Conservation (phyloP, 2,113 vertebrate species). For the Alligator mississippiensis region DNA sequence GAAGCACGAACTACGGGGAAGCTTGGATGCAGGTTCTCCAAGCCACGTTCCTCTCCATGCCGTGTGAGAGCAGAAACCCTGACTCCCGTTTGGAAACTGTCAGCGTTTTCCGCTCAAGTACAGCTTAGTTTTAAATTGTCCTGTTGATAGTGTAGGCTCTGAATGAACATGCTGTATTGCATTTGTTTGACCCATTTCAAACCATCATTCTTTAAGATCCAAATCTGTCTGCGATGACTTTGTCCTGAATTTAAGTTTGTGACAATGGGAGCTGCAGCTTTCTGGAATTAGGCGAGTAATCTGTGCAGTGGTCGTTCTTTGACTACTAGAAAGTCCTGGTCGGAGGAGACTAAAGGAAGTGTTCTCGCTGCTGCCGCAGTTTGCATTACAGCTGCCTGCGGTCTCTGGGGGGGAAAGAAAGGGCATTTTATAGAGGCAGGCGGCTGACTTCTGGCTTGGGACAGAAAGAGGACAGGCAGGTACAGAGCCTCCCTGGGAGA, state of each 20-base stretch:
- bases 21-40: background rate
- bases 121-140: background rate
- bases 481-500: background rate
- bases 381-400: background rate
- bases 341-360: background rate
- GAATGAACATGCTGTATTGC: background rate
- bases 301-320: background rate
- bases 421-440: background rate
- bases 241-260: background rate
- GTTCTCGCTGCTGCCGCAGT: background rate
- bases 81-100: background rate
- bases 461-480: background rate
- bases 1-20: background rate
- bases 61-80: background rate
- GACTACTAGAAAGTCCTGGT: background rate
- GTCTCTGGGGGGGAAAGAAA: background rate
- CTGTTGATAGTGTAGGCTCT: background rate
- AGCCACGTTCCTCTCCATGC: background rate
- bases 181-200: background rate
- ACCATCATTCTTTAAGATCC: background rate
- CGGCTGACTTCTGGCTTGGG: background rate
- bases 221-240: conserved; percentile 10
- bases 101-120: background rate
- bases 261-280: conserved; percentile 20
- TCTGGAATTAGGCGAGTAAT: background rate